A percentile compares a stretch with the other conserved stretches of the same genome.
Conservation (phyloP, 2,888 invertebrate genomes). For the Ctenicera cuprea region DNA sequence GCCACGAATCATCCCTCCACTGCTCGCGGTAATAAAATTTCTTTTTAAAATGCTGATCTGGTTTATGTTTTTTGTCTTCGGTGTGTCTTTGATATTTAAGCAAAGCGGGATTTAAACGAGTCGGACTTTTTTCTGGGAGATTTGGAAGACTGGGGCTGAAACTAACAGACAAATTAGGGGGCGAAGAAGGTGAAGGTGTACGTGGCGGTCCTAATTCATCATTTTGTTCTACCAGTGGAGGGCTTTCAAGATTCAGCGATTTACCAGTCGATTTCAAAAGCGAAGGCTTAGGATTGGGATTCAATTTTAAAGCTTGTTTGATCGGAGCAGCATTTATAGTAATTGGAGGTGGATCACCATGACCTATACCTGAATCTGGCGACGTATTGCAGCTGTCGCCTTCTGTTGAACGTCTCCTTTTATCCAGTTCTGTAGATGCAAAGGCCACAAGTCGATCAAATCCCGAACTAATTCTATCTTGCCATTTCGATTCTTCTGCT, state of each 20-base stretch:
- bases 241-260: conserved; percentile 74
- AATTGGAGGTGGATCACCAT: conserved; percentile 76
- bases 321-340: conserved; percentile 68
- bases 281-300: conserved; percentile 68
- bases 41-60: conserved; percentile 87
- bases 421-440: conserved; percentile 93
- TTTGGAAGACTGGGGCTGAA: conserved; percentile 64
- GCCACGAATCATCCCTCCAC: conserved; percentile 75
- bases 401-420: conserved; percentile 89
- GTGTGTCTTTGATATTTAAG: conserved; percentile 78
- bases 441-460: conserved; percentile 96
- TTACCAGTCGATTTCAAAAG: conserved; percentile 70
- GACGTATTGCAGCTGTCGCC: conserved; percentile 88
- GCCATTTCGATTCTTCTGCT: conserved; percentile 92
- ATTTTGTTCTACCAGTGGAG: conserved; percentile 69
- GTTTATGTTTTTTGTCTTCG: conserved; percentile 69
- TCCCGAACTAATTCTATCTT: conserved; percentile 93
- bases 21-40: conserved; percentile 84
- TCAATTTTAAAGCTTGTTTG: conserved; percentile 67
- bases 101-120: conserved; percentile 74
- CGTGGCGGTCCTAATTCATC: conserved; percentile 75
- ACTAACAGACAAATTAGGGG: conserved; percentile 70
- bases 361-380: conserved; percentile 90
- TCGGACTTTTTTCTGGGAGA: conserved; percentile 66
- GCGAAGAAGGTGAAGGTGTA: conserved; percentile 76